Evolutionary conservation across 2,888 invertebrate species (phyloP).

Genomic region (Tenthredo amoena): DNA sequence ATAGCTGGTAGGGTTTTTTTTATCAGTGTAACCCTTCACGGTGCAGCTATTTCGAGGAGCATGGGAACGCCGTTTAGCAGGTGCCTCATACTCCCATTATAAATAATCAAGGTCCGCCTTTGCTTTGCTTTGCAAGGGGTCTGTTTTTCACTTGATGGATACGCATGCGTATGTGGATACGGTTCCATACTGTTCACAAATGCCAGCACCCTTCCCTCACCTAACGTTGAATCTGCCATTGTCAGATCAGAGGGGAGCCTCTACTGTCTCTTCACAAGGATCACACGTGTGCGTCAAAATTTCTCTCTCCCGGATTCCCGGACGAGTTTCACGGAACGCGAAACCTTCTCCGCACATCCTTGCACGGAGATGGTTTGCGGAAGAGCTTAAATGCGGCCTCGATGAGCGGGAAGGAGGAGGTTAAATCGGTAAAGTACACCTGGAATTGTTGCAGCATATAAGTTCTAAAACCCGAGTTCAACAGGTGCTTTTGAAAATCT

Average conservation of each 20-base stretch:
- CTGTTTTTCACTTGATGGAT: conserved; percentile 26
- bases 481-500: conserved; percentile 74
- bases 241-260: background rate
- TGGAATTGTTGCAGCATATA: background rate
- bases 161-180: background rate
- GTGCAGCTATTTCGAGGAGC: conserved; percentile 70
- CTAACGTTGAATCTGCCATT: conserved; percentile 4
- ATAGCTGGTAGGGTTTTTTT: conserved; percentile 25
- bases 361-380: no score
- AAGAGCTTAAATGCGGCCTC: background rate
- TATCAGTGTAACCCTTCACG: conserved; percentile 56
- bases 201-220: background rate
- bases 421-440: conserved; percentile 1
- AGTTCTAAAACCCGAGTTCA: conserved; percentile 62
- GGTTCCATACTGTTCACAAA: background rate
- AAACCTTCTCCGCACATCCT: background rate
- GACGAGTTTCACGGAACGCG: background rate
- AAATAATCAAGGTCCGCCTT: conserved; percentile 67
- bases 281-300: background rate
- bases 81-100: conserved; percentile 70
- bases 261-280: background rate
- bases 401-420: background rate
- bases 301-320: background rate
- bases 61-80: conserved; percentile 74
- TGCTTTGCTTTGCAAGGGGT: conserved; percentile 31